phyloP scores from a whole-genome alignment of 2,797 vertebrate species.

The Holocentrus rufus region DNA sequence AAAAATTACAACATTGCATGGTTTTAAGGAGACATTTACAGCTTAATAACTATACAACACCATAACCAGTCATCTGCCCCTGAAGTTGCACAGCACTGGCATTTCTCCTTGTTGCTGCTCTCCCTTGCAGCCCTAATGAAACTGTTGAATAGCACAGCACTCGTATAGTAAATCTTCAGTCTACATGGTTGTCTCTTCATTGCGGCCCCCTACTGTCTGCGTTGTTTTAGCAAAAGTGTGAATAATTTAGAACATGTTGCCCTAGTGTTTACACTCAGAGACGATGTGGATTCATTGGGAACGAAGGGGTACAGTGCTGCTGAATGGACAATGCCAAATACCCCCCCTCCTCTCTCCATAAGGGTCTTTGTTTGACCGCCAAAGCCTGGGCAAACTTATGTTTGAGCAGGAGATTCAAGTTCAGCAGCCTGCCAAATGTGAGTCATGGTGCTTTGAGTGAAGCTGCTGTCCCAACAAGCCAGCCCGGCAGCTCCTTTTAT shows the following conservation, averaged over 20 bases:
- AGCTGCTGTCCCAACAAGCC: constrained; percentile 43
- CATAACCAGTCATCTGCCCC: constrained; percentile 28
- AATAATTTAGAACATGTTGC: constrained; percentile 75
- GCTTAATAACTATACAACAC: constrained; percentile 19
- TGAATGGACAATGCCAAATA: constrained; percentile 69
- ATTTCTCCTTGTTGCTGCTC: constrained; percentile 29
- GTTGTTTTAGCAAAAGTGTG: constrained; percentile 59
- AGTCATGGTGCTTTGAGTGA: constrained; percentile 59
- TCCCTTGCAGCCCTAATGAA: constrained; percentile 26
- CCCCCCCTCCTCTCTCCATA: constrained; percentile 50
- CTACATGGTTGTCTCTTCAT: constrained; percentile 18
- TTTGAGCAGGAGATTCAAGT: constrained; percentile 69
- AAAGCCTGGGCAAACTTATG: constrained; percentile 66
- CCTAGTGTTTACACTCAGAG: constrained; percentile 71
- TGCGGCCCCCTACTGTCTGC: constrained; percentile 61
- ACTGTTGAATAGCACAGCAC: constrained; percentile 61
- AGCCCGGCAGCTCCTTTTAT: constrained; percentile 27
- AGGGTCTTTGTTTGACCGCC: constrained; percentile 68
- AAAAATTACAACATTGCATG: background rate
- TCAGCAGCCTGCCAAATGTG: constrained; percentile 67
- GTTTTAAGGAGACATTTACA: constrained; percentile 19
- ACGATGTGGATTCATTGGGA: constrained; percentile 60
- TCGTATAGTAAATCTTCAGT: constrained; percentile 63
- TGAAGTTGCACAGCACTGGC: constrained; percentile 35
- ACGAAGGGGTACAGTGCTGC: constrained; percentile 58